A percentile compares a stretch with the other conserved stretches of the same genome.
Evolutionary conservation across 2,113 vertebrate species (phyloP).

Genomic region (Brachyhypopomus occidentalis): DNA sequence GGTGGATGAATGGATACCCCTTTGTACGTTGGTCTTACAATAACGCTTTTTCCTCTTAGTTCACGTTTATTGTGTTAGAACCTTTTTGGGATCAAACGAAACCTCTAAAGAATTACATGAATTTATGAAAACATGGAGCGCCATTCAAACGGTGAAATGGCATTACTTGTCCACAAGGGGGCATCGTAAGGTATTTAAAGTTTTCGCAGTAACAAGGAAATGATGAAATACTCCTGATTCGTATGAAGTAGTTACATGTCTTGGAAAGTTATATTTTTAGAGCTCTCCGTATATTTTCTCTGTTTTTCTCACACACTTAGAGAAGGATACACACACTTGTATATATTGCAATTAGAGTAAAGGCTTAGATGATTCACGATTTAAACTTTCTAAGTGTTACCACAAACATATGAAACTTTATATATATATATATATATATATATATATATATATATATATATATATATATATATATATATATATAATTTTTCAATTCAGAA

Average conservation of each 20-base stretch:
- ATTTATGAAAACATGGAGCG: not conserved
- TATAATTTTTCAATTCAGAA: too few relatives aligned
- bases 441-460: too few relatives aligned
- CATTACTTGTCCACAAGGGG: conserved; percentile 56
- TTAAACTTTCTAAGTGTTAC: not conserved
- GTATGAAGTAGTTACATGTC: not conserved
- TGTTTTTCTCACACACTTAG: not conserved
- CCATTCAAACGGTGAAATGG: not conserved
- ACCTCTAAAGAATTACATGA: not conserved
- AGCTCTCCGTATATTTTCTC: not conserved
- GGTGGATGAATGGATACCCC: not conserved
- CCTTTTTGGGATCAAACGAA: not conserved
- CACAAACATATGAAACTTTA: not conserved
- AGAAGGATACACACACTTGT: not conserved
- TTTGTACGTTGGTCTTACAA: not conserved
- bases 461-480: too few relatives aligned
- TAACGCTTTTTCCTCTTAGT: not conserved
- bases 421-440: too few relatives aligned
- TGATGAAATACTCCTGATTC: not conserved
- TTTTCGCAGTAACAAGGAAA: not conserved
- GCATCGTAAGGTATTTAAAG: conserved; percentile 46
- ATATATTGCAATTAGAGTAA: not conserved
- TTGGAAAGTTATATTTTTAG: not conserved
- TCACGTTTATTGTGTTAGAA: not conserved
- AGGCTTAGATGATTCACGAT: not conserved